Conservation (phyloP, 2,797 vertebrate species). For the Gymnothorax javanicus region DNA sequence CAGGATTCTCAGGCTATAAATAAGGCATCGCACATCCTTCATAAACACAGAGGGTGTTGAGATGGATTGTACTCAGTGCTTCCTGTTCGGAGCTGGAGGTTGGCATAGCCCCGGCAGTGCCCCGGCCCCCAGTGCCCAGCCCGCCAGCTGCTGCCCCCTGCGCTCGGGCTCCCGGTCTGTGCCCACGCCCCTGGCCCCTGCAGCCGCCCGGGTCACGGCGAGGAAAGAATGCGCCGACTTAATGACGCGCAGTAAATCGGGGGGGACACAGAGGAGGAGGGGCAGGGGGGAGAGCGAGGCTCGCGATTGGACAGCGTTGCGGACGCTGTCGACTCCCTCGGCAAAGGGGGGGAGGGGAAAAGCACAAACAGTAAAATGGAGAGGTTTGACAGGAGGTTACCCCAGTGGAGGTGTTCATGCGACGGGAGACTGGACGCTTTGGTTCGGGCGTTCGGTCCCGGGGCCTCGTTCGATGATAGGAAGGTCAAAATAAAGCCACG, state of each 20-base stretch:
- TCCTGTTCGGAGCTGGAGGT: slow-evolving; percentile 60
- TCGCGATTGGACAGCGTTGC: slow-evolving; percentile 63
- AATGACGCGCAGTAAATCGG: slow-evolving; percentile 78
- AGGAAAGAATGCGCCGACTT: slow-evolving; percentile 73
- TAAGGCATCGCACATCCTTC: slow-evolving; percentile 54
- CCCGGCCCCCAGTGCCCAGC: slow-evolving; percentile 47
- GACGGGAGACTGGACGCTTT: slow-evolving; percentile 42
- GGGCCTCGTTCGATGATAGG: slow-evolving; percentile 49
- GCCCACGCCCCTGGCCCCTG: slow-evolving; percentile 63
- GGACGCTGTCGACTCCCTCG: slow-evolving; percentile 28
- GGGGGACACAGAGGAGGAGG: slow-evolving; percentile 51
- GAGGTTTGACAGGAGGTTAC: slow-evolving; percentile 41
- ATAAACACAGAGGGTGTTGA: slow-evolving; percentile 58
- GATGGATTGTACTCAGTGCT: slow-evolving; percentile 61
- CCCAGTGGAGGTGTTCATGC: slow-evolving; percentile 59
- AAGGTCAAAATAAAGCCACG: slow-evolving; percentile 40
- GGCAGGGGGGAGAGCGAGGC: slow-evolving; percentile 50
- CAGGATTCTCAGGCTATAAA: slow-evolving; percentile 53
- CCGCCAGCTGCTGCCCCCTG: slow-evolving; percentile 59
- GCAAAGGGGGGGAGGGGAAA: slow-evolving; percentile 28
- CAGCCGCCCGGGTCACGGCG: slow-evolving; percentile 72
- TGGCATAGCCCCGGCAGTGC: slow-evolving; percentile 40
- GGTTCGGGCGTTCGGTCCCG: not conserved
- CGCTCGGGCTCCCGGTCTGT: slow-evolving; percentile 29
- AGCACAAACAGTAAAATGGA: slow-evolving; percentile 32